Conservation (phyloP, 2,113 vertebrate genomes). For the Apodemus sylvaticus region DNA sequence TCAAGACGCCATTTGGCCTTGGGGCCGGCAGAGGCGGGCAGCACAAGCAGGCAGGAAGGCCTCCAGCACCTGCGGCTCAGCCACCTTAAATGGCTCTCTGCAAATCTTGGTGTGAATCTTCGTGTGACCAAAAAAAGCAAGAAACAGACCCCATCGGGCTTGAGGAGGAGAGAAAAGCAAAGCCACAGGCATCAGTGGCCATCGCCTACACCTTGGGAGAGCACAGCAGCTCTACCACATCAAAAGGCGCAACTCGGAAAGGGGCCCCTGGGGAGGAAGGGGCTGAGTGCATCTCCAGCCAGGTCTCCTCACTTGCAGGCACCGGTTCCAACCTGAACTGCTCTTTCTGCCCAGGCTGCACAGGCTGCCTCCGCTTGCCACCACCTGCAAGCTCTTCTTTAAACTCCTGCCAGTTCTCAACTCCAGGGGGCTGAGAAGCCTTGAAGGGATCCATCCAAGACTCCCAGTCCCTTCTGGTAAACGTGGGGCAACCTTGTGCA, state of each 20-base stretch:
- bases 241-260: background rate
- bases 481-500: background rate
- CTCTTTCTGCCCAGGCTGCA: background rate
- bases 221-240: background rate
- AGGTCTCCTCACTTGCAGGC: background rate
- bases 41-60: background rate
- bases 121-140: background rate
- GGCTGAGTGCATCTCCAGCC: background rate
- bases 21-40: background rate
- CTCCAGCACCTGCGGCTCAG: background rate
- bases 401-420: background rate
- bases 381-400: background rate
- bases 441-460: background rate
- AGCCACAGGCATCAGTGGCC: fast-evolving
- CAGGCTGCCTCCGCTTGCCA: background rate
- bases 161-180: background rate
- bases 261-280: background rate
- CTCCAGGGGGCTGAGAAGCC: background rate
- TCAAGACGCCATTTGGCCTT: background rate
- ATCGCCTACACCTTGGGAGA: background rate
- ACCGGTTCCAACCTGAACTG: background rate
- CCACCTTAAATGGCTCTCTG: background rate
- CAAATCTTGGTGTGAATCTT: background rate
- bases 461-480: background rate
- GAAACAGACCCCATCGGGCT: background rate